Evolutionary conservation across 2,113 vertebrate genomes (phyloP), one percentile per base, ranked within the genome.

Genomic region (Bombycilla garrulus): DNA sequence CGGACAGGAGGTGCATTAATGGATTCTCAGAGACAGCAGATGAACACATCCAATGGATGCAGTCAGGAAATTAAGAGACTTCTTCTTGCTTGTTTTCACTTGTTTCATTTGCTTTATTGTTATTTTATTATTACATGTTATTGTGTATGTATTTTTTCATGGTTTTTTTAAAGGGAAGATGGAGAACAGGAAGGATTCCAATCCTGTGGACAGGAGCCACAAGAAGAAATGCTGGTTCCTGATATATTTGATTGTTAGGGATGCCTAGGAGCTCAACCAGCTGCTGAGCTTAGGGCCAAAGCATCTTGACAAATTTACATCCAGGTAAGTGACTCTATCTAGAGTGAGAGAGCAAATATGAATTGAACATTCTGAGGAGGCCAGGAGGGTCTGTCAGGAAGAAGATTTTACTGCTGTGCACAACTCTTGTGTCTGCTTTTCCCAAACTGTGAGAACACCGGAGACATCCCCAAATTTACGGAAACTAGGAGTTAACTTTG

Each of bases 61-160:
- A 73, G 92, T 40, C 87, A 81, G 91, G 88, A 96, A 96, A 88
- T 87, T 82, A 93, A 73, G 12, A 56, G 77, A 87, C 51, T 84
- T 97, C 92, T 85, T 50, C 67, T 81, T 40, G 13, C 79, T 93
- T 94, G 80, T 88, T 93, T 93, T 93, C 76, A 40, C 92, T 88
- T 71, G 48, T 82, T 92, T 88, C 57, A 6, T 79, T 90, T 71
- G 38, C 66, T 62, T 87, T 65, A 33, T 90, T 84, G 80, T 72
- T 88, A 77, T 73, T 88, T 88, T 77, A 73, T 86, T 94, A 93
- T 92, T 76, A 54, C 50, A 20, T 53, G 38, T 38, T 72, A 87
- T 64, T 76, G 51, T 47, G 62, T 2, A 24, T 1, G 1, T 33
- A 83, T n/a, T 88, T 77, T 67, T 80, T 81, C 22, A n/a, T 10